These are phyloP conservation scores for Pachymerium ferrugineum DNA, from an alignment of 2,888 invertebrate species.

Conservation along the genomic window DNA sequence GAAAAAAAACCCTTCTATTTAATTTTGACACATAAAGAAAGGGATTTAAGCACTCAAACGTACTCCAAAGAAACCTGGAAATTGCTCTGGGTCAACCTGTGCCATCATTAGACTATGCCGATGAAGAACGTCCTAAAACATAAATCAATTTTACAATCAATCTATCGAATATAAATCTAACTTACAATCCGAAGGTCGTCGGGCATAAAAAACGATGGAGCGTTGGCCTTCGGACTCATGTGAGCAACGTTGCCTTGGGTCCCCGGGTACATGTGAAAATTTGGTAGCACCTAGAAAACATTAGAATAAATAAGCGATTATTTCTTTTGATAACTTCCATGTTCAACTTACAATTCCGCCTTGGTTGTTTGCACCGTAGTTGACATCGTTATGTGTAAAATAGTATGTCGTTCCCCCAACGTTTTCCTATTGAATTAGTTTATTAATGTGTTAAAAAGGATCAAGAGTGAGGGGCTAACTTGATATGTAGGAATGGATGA, in stretches of 20 bases:
- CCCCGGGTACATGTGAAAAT: conserved; percentile 47
- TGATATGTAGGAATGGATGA: conserved; percentile 25
- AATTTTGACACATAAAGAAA: not conserved
- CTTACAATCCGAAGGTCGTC: conserved; percentile 66
- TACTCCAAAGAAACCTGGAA: conserved; percentile 49
- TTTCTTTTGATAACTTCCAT: conserved; percentile 48
- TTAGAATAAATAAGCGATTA: not conserved
- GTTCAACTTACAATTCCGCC: conserved; percentile 38
- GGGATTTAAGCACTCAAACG: conserved; percentile 15
- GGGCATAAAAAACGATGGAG: conserved; percentile 66
- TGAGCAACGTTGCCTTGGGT: conserved; percentile 48
- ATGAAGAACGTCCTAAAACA: conserved; percentile 60
- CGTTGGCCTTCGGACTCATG: conserved; percentile 48
- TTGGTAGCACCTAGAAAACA: conserved; percentile 42
- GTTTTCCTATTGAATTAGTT: conserved; percentile 46
- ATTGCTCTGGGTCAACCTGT: conserved; percentile 64
- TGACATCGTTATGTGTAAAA: conserved; percentile 54
- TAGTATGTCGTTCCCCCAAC: conserved; percentile 89
- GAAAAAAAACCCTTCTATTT: conserved; percentile 15
- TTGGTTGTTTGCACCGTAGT: conserved; percentile 38
- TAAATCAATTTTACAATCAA: not conserved
- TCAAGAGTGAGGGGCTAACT: no score
- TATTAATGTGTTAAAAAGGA: no score
- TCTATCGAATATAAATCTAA: not conserved
- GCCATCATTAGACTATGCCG: conserved; percentile 67